These are phyloP conservation scores for Leiothrix lutea DNA, from an alignment of 2,113 vertebrate species.

Conservation along the genomic window DNA sequence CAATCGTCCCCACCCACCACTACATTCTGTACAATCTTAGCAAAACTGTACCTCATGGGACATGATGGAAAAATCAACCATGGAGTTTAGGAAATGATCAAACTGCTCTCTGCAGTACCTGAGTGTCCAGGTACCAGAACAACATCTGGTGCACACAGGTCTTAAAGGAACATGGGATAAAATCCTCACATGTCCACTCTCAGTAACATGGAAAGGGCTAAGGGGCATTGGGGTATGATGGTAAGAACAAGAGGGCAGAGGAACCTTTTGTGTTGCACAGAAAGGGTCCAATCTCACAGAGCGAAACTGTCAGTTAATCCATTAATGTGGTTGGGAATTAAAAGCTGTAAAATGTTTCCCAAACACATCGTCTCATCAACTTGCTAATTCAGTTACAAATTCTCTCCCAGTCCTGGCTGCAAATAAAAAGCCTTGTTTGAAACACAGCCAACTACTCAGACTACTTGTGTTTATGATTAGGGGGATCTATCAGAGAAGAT, in stretches of 20 bases:
- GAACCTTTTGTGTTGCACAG: background rate
- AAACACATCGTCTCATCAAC: background rate
- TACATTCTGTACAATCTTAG: background rate
- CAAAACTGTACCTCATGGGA: background rate
- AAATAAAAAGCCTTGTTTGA: background rate
- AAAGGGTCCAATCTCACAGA: background rate
- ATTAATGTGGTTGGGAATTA: background rate
- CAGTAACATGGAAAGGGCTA: background rate
- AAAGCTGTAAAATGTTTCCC: background rate
- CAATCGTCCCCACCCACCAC: fast-evolving
- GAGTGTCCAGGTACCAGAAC: background rate
- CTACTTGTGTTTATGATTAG: background rate
- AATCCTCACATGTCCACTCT: background rate
- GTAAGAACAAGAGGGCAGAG: background rate
- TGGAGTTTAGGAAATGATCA: background rate
- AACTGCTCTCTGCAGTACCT: background rate
- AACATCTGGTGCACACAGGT: background rate
- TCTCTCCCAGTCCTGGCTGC: background rate
- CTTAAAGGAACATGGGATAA: background rate
- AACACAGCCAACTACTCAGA: background rate
- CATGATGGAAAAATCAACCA: background rate
- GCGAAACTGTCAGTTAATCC: background rate
- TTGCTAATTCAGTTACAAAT: conserved; percentile 11
- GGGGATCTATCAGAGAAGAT: background rate
- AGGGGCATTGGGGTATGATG: background rate